Evolutionary conservation across 2,113 vertebrate genomes (phyloP).

Genomic region (Amblyopsis rosae): DNA sequence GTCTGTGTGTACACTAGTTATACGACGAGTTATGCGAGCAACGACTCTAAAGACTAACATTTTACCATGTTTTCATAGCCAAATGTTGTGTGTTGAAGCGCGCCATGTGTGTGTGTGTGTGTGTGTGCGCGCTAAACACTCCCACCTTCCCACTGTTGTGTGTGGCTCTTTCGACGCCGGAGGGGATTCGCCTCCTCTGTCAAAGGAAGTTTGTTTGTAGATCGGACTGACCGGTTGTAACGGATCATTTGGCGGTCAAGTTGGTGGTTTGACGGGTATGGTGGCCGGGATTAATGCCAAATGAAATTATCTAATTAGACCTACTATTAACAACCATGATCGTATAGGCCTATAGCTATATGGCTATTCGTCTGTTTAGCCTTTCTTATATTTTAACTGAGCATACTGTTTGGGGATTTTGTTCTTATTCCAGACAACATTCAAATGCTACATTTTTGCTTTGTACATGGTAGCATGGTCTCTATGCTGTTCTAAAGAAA

Average conservation of each 20-base stretch:
- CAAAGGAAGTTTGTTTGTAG: constrained; percentile 56
- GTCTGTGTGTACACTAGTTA: not conserved
- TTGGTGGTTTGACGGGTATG: constrained; percentile 1
- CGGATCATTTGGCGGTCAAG: constrained; percentile 18
- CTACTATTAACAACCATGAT: not conserved
- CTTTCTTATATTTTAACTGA: too few relatives aligned
- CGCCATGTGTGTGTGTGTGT: constrained; percentile 2
- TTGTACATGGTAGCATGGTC: too few relatives aligned
- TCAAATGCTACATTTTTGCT: too few relatives aligned
- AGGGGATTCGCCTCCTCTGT: constrained; percentile 50
- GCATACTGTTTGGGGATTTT: too few relatives aligned
- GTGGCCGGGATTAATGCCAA: not conserved
- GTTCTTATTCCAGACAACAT: too few relatives aligned
- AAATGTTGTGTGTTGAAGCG: too few relatives aligned
- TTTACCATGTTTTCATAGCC: too few relatives aligned
- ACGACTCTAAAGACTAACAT: too few relatives aligned
- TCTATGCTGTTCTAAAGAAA: too few relatives aligned
- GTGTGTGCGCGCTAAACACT: not conserved
- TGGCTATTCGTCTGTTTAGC: too few relatives aligned
- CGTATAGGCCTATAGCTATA: too few relatives aligned
- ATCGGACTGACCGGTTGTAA: constrained; percentile 25
- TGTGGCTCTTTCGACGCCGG: not conserved
- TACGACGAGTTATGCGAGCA: not conserved
- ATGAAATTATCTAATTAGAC: not conserved
- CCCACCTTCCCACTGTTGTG: not conserved